phyloP scores from a whole-genome alignment of 2,797 vertebrate species.

The Scolopax rusticola region DNA sequence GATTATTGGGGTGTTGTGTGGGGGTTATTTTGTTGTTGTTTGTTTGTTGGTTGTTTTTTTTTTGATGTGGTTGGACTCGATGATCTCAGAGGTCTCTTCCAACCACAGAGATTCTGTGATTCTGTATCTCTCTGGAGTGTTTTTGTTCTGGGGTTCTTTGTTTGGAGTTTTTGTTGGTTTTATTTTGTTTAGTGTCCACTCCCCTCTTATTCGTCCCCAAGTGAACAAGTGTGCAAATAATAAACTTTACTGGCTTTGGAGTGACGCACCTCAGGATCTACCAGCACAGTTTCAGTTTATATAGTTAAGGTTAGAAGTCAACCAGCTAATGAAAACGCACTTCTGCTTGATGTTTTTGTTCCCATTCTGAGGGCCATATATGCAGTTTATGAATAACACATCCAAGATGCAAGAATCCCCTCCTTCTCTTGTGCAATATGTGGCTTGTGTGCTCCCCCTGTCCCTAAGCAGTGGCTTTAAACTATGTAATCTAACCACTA shows the following conservation, averaged over 20 bases:
- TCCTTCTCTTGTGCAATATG: background rate
- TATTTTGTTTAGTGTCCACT: background rate
- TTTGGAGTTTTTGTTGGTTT: background rate
- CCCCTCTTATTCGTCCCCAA: accelerated
- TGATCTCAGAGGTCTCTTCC: too few species aligned
- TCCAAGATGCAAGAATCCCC: background rate
- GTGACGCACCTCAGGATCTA: background rate
- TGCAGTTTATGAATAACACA: background rate
- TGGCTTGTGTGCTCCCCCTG: background rate
- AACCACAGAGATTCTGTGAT: too few species aligned
- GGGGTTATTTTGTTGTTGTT: too few species aligned
- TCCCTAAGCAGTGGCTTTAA: background rate
- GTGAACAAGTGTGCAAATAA: background rate
- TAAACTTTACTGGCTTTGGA: background rate
- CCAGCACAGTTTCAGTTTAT: background rate
- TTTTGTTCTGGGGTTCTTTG: background rate
- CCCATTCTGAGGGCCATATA: background rate
- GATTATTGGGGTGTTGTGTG: too few species aligned
- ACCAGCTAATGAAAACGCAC: background rate
- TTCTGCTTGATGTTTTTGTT: background rate
- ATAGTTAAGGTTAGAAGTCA: background rate
- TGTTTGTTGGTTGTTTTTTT: too few species aligned
- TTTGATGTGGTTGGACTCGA: too few species aligned
- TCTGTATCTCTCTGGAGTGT: accelerated
- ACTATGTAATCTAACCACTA: background rate